Evolutionary conservation across 2,888 invertebrate species (phyloP), one percentile per base, ranked within the genome.

Genomic region (Pterostichus niger): DNA sequence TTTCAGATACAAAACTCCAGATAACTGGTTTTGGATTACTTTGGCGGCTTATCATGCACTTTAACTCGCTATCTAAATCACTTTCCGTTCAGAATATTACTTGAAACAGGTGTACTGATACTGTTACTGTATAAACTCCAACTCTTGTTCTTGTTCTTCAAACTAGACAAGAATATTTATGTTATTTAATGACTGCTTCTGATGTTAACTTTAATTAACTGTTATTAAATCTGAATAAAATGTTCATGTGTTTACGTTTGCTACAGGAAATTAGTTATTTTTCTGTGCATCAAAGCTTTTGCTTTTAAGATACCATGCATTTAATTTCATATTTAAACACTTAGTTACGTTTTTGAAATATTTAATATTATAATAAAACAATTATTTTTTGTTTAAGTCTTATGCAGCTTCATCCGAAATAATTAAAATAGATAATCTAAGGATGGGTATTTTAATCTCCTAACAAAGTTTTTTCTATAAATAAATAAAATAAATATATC

Each of bases 41-140:
- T 71, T 71, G 68, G 68, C 68, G 68, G 68, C 68, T 71, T 71
- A 71, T 71, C 68, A 13, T 9, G 31, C 17, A 44, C 68, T 71
- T 71, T 17, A 44, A 71, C 7, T 44, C 64, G 33, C 80, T 80
- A 80, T 80, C 80, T 80, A 80, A 80, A 80, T 80, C 80, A 80
- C 80, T 80, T 80, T 80, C 49, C 80, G 68, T 80, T 80, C 80
- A 35, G 52, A 68, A 80, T 80, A 80, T 80, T 80, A 80, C 80
- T 59, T 46, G 59, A 61, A 79, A 79, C 79, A 79, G 79, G 80
- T 80, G 80, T 80, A 64, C 78, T 33, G 61, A 64, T 64, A 13
- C 64, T 64, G 33, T 31, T 31, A 10, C 59, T 59, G 31, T n/a
- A 59, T 24, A 59, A 71, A 44, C 17, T 35, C 64, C 35, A 33